A percentile compares a stretch with the other conserved stretches of the same genome.
Conservation (phyloP, 2,797 vertebrate genomes). For the Molothrus ater region DNA sequence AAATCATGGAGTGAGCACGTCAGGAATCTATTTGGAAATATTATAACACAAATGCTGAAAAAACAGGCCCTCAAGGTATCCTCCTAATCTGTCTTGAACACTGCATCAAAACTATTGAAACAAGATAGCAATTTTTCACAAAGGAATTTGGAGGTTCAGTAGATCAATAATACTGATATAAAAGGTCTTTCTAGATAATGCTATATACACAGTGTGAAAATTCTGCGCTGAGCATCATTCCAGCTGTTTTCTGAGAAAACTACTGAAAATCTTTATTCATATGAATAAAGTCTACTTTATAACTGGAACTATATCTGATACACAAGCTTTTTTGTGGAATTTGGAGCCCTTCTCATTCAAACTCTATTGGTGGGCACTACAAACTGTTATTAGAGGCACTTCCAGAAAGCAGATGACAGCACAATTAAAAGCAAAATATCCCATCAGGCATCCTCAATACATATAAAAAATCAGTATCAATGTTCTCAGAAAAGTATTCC, state of each 20-base stretch:
- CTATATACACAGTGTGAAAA: not conserved
- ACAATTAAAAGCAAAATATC: constrained; percentile 32
- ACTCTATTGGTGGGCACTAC: not conserved
- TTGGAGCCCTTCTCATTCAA: constrained; percentile 10
- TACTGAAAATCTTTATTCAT: not conserved
- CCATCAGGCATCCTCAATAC: constrained; percentile 19
- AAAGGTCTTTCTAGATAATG: constrained; percentile 38
- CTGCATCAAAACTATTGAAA: constrained; percentile 39
- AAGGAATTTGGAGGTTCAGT: constrained; percentile 22
- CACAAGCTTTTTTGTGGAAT: constrained; percentile 20
- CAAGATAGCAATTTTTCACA: constrained; percentile 9
- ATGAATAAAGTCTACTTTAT: not conserved
- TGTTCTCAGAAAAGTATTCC: constrained; percentile 39
- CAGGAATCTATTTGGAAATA: constrained; percentile 1
- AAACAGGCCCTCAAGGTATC: not conserved
- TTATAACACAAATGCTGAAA: not conserved
- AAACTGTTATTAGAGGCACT: constrained; percentile 15
- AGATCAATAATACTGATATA: constrained; percentile 25
- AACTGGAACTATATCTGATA: not conserved
- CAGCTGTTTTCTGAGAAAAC: not conserved
- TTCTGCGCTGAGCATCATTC: not conserved
- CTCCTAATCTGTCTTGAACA: constrained; percentile 16
- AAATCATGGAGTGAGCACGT: not conserved
- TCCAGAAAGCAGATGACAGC: not conserved
- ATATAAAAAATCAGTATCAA: constrained; percentile 58